Percentiles rank a stretch among this genome's conserved stretches.
Conservation (phyloP, 1,140 invertebrate genomes). For the Orius insidiosus region DNA sequence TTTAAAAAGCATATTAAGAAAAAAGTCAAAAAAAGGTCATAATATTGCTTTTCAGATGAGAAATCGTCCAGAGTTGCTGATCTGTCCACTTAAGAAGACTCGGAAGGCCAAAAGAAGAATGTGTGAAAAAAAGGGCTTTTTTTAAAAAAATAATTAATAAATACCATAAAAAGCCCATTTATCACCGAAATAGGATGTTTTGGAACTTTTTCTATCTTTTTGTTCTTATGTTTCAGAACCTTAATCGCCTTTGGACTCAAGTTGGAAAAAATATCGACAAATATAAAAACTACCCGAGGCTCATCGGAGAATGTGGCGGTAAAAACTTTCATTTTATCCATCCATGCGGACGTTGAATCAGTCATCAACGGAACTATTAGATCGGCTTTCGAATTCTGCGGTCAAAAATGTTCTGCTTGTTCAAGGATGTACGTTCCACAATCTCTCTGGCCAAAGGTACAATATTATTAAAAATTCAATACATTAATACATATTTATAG, state of each 20-base stretch:
- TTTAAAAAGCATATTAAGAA: no score
- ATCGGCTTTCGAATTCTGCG: constrained; percentile 88
- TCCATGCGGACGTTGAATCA: constrained; percentile 65
- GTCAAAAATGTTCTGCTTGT: constrained; percentile 98
- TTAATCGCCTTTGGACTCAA: constrained; percentile 87
- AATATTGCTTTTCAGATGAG: no score
- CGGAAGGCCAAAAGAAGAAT: no score
- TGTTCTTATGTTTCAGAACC: constrained; percentile 40
- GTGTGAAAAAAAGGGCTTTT: no score
- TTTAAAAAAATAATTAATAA: no score
- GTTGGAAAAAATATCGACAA: constrained; percentile 75
- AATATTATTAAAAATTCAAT: not conserved
- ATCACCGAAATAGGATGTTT: not conserved
- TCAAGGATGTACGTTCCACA: constrained; percentile 89
- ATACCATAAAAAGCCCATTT: not conserved
- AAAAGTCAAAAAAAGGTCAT: no score
- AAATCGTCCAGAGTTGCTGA: no score
- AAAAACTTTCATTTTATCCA: constrained; percentile 99
- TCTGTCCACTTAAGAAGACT: no score
- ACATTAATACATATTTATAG: constrained; percentile 24
- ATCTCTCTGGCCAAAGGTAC: constrained; percentile 69
- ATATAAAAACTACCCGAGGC: constrained; percentile 80
- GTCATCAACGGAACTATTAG: constrained; percentile 73
- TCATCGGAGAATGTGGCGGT: constrained; percentile 94
- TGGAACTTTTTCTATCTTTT: not conserved